Evolutionary conservation across 2,888 invertebrate species (phyloP).

Genomic region (Drosophila melanosoma): DNA sequence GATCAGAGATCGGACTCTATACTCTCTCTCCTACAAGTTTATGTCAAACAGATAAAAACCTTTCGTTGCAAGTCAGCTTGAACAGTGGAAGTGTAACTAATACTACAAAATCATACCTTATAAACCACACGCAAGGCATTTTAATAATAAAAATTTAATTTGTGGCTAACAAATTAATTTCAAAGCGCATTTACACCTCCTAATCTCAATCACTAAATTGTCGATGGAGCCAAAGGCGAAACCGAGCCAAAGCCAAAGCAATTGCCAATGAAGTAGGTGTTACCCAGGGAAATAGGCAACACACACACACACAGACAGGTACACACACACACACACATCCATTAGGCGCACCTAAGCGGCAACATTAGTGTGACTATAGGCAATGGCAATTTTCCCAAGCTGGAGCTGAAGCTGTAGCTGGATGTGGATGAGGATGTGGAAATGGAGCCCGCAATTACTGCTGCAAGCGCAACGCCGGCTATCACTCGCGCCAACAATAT

Average conservation of each 20-base stretch:
- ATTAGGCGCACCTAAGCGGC: conserved; percentile 80
- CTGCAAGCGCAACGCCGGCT: conserved; percentile 74
- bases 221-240: conserved; percentile 60
- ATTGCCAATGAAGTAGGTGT: conserved; percentile 65
- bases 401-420: conserved; percentile 12
- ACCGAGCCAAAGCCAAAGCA: conserved; percentile 43
- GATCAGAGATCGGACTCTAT: conserved; percentile 47
- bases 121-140: conserved; percentile 71
- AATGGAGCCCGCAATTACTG: conserved; percentile 67
- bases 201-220: conserved; percentile 79
- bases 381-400: conserved; percentile 68
- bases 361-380: conserved; percentile 61
- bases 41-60: neutral
- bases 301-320: conserved; percentile 23
- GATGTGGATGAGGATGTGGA: neutral
- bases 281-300: conserved; percentile 37
- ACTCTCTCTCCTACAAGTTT: neutral
- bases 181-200: conserved; percentile 81
- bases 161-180: conserved; percentile 80
- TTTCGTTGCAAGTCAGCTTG: neutral
- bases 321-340: conserved; percentile 30
- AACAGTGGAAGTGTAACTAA: neutral
- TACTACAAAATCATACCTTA: conserved; percentile 22
- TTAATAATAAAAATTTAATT: conserved; percentile 81
- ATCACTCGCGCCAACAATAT: conserved; percentile 81